phyloP scores from a whole-genome alignment of 2,797 vertebrate genomes.

The Pipistrellus kuhlii region DNA sequence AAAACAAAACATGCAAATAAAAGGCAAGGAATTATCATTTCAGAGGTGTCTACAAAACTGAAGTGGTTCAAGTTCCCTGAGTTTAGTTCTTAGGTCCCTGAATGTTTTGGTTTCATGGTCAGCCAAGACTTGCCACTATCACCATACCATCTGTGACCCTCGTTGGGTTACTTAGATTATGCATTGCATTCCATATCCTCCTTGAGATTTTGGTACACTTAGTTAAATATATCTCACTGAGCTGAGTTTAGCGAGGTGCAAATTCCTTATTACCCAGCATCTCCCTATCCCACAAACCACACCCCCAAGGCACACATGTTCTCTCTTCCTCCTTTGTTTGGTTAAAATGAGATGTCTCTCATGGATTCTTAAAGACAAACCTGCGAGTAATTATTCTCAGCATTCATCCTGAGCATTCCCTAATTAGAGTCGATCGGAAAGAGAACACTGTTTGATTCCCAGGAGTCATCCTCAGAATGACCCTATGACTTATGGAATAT shows the following conservation, averaged over 20 bases:
- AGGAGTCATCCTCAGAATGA: background rate
- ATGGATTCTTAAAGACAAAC: background rate
- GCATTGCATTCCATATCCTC: background rate
- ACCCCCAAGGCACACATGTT: background rate
- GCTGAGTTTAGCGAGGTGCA: background rate
- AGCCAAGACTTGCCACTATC: background rate
- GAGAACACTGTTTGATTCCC: background rate
- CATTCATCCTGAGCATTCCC: background rate
- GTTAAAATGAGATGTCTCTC: background rate
- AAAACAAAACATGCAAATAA: background rate
- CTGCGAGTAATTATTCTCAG: slow-evolving; percentile 16
- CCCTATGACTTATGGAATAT: background rate
- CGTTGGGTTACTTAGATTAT: background rate
- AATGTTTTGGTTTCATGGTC: background rate
- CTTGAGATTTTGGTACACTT: background rate
- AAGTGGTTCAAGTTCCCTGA: background rate
- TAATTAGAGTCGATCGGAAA: background rate
- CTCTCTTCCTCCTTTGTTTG: background rate
- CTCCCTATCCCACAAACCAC: background rate
- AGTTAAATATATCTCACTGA: background rate
- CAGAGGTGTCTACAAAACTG: background rate
- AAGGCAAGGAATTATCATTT: background rate
- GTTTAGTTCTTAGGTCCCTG: background rate
- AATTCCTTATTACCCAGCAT: background rate
- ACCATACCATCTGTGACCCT: background rate